Evolutionary conservation across 2,888 invertebrate genomes (phyloP), one percentile per base, ranked within the genome.

Genomic region (Mythimna loreyi): DNA sequence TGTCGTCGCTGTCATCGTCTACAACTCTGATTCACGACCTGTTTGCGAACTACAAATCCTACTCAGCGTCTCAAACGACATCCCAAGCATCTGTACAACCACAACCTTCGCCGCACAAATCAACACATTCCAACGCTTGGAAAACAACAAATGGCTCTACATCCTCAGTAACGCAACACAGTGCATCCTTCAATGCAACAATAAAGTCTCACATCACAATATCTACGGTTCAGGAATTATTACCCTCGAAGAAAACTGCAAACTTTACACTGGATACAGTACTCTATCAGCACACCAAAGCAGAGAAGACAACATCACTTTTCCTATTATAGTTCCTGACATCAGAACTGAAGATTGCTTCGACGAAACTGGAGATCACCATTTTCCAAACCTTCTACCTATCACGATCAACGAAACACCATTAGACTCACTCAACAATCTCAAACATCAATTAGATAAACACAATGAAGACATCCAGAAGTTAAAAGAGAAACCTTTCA

Each of bases 341-440:
- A 50, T 50, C 25, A 50, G 50, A 25, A 50, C 50, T 25, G 50
- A 50, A 50, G 50, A 50, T 50, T 50, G 50, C 25, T 50, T 50
- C 25, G 50, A 50, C 23, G 50, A 50, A 50, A 50, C 25, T 50
- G 25, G 11, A 25, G 25, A 50, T 25, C 50, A 25, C 11, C 25
- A 50, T 25, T 50, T 50, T 50, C 50, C 25, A 50, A 50, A 50
- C 25, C 50, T 50, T 50, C 25, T 50, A 50, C 50, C 25, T 1
- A 50, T 50, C 23, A 25, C 50, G 13, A 50, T 50, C 50, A 50
- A 50, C 11, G 50, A 50, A 50, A 50, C 50, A 23, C 11, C 50
- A 11, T 50, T 25, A 11, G 50, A 50, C 25, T 50, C 50, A 50
- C 25, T 50, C 6, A 21, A 47, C 21, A 47, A 47, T 9, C 47